phyloP scores from a whole-genome alignment of 2,888 invertebrate species.

The Hydrotaea cyrtoneurina region DNA sequence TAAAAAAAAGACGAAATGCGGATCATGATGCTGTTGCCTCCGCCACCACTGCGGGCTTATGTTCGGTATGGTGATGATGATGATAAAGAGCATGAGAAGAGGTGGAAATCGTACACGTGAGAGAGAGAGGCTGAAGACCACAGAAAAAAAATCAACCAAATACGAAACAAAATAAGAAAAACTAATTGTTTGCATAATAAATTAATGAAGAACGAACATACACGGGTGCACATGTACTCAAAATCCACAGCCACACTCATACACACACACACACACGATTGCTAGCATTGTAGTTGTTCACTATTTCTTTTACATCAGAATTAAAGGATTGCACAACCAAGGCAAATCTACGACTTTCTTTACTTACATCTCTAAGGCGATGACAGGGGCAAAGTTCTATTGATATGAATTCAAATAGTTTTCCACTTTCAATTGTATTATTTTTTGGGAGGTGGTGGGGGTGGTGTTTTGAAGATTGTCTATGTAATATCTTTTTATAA shows the following conservation, averaged over 20 bases:
- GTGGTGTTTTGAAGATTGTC: not conserved
- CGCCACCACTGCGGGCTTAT: not conserved
- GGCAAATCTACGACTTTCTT: not conserved
- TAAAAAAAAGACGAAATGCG: constrained; percentile 19
- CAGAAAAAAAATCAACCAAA: not conserved
- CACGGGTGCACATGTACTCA: constrained; percentile 10
- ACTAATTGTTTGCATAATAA: constrained; percentile 58
- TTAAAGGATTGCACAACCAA: constrained; percentile 10
- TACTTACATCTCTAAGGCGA: constrained; percentile 6
- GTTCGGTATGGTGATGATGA: not conserved
- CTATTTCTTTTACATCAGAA: not conserved
- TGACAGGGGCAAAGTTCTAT: not conserved
- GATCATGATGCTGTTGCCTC: not conserved
- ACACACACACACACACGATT: not conserved
- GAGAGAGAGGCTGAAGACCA: constrained; percentile 24
- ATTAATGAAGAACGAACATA: constrained; percentile 8
- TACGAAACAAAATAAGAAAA: constrained; percentile 21
- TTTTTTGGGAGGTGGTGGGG: not conserved
- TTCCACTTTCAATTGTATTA: not conserved
- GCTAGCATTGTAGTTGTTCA: constrained; percentile 7
- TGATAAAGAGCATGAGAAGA: not conserved
- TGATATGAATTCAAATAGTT: not conserved
- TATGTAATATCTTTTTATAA: not conserved
- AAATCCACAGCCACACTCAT: too few species aligned
- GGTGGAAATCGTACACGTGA: constrained; percentile 34